Evolutionary conservation across 2,888 invertebrate species (phyloP), one percentile per base, ranked within the genome.

Genomic region (Limnephilus lunatus): DNA sequence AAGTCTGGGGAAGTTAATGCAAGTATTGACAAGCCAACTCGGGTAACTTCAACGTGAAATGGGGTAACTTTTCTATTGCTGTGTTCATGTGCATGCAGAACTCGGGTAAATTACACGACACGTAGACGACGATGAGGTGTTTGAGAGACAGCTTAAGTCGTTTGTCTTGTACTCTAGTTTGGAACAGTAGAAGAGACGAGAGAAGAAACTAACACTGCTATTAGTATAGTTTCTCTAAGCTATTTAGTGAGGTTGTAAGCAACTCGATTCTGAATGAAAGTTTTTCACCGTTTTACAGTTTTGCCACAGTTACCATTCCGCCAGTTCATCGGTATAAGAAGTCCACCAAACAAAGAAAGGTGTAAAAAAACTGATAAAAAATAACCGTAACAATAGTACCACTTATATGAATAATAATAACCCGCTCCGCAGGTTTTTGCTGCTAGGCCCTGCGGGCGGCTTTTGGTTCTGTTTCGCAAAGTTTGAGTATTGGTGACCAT

Each of bases 81-180:
- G 68, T 68, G n/a, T 68, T 68, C 68, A 68, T 25, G 53, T 53
- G 53, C 53, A 53, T 15, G 68, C 68, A 68, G 25, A 68, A 68
- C 25, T 11, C 35, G 39, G 35, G 32, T 83, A 83, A 83, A 83
- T 83, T 83, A 83, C 32, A 25, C 83, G n/a, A 83, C 83, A 35
- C 35, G 39, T 35, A 39, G 39, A 31, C 83, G 35, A 83, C 35
- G 39, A 35, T 25, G 83, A 83, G 83, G 83, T 35, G 15, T 44
- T 44, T 19, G 83, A 83, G 32, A 83, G 83, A 83, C 35, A 25
- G 35, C 68, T 68, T 25, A 68, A 68, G 25, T 68, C 68, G 25
- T 19, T 31, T 83, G 15, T 83, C n/a, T 31, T 31, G 32, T 31
- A 83, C 83, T 83, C 5, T 5, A 15, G 15, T 53, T 53, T 53